Conservation (phyloP, 2,113 vertebrate genomes). For the Sceloporus undulatus region DNA sequence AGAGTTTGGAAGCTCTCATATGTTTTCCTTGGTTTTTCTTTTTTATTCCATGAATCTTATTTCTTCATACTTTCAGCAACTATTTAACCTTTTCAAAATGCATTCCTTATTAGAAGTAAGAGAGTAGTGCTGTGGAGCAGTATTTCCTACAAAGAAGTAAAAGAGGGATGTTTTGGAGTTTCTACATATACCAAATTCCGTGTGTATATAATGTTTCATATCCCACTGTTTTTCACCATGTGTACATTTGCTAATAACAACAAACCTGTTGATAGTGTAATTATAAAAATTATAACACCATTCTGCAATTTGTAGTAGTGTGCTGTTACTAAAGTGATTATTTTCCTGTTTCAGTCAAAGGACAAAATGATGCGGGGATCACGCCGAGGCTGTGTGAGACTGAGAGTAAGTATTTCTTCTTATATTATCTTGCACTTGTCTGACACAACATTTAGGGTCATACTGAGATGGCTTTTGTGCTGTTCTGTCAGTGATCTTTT, state of each 20-base stretch:
- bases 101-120: neutral
- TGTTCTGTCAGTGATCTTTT: slow-evolving; percentile 34
- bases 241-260: neutral
- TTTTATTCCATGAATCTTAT: neutral
- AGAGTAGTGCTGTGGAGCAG: neutral
- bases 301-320: neutral
- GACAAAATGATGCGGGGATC: slow-evolving; percentile 99
- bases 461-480: neutral
- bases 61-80: neutral
- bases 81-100: neutral
- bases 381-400: slow-evolving; percentile 96
- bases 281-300: slow-evolving; percentile 7
- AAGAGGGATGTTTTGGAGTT: neutral
- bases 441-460: slow-evolving; percentile 44
- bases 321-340: slow-evolving; percentile 36
- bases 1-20: neutral
- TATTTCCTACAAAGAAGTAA: neutral
- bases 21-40: neutral
- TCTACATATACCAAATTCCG: neutral
- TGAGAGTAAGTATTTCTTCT: slow-evolving; percentile 79
- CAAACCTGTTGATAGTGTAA: neutral
- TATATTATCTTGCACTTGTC: slow-evolving; percentile 4
- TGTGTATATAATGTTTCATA: no score
- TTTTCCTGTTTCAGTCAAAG: slow-evolving; percentile 90
- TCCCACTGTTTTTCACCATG: neutral